A percentile compares a stretch with the other conserved stretches of the same genome.
These are phyloP conservation scores for Montipora efflorescens DNA, from an alignment of 64 coral and sea anemone species.

Conservation along the genomic window DNA sequence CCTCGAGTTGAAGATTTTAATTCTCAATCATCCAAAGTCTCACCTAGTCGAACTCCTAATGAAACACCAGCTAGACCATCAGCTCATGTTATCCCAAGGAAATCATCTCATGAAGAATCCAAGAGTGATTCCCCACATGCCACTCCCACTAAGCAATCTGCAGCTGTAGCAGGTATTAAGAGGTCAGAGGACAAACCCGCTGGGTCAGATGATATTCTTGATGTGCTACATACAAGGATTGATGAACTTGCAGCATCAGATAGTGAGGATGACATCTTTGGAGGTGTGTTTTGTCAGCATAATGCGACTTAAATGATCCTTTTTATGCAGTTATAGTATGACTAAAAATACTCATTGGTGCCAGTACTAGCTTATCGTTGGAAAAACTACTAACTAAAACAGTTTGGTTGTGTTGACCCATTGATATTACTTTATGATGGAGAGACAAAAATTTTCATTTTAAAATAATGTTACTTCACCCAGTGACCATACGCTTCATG, in stretches of 20 bases:
- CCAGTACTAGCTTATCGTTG: too few relatives aligned
- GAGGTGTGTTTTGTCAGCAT: slow-evolving; percentile 20
- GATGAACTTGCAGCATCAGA: slow-evolving; percentile 74
- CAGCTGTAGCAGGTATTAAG: not conserved
- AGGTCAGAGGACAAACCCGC: not conserved
- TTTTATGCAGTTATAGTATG: too few relatives aligned
- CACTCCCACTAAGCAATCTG: not conserved
- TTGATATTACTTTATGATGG: too few relatives aligned
- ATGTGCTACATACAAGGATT: slow-evolving; percentile 62
- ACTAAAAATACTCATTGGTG: too few relatives aligned
- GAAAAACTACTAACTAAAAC: too few relatives aligned
- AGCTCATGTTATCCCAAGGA: not conserved
- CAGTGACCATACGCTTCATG: too few relatives aligned
- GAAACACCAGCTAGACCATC: not conserved
- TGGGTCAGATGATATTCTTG: slow-evolving; percentile 65
- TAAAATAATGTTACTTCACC: too few relatives aligned
- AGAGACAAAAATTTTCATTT: too few relatives aligned
- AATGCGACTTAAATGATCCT: too few relatives aligned
- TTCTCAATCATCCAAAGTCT: not conserved
- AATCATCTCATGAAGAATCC: not conserved
- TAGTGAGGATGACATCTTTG: slow-evolving; percentile 82
- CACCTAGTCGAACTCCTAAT: not conserved
- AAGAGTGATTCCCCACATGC: not conserved
- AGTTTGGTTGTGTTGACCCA: too few relatives aligned
- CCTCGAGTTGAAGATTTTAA: not conserved